Base-by-base conservation (phyloP, 2,888 invertebrate species). In the Hypena proboscidalis region DNA sequence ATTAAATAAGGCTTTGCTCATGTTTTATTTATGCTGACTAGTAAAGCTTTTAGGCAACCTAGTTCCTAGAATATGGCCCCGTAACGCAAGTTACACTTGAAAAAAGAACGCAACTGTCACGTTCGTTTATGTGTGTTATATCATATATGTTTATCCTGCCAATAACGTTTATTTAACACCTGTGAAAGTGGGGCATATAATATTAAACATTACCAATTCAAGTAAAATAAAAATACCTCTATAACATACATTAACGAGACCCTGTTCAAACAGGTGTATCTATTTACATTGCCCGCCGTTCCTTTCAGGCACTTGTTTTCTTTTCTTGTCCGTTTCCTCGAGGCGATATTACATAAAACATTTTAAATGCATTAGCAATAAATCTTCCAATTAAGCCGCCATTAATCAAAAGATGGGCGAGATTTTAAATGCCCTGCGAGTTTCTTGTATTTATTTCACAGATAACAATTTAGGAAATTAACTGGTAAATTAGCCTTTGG, bases 381-480 rank as follows among this genome's bases (percentile, higher is more conserved):
- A 57, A 56, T 59, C 46, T 52, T 22, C 30, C 33, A 36, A 54
- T 45, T 53, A 48, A 15, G 21, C 46, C 31, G 9, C 39, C 38
- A 54, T 61, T 58, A 55, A 60, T 58, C 55, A 58, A 35, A 43
- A 47, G 20, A 47, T 44, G 35, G 14, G 23, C 37, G 27, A 23
- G 31, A 51, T 49, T 54, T 34, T 48, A 58, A 48, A 21, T 32
- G 29, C 29, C 26, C 23, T 25, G 34, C 41, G 36, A 41, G 39
- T 27, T 30, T 46, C 49, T 44, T 41, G 35, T 42, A 58, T 59
- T 62, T 65, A 50, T 52, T 55, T 67, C 51, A 46, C 40, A 58
- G 64, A 65, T 64, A 67, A 69, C 56, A 55, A 58, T 49, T 40
- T 38, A 19, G 31, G 35, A 48, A 67, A 70, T 71, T 65, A 64